Evolutionary conservation across 2,888 invertebrate genomes (phyloP).

Genomic region (Seira musarum): DNA sequence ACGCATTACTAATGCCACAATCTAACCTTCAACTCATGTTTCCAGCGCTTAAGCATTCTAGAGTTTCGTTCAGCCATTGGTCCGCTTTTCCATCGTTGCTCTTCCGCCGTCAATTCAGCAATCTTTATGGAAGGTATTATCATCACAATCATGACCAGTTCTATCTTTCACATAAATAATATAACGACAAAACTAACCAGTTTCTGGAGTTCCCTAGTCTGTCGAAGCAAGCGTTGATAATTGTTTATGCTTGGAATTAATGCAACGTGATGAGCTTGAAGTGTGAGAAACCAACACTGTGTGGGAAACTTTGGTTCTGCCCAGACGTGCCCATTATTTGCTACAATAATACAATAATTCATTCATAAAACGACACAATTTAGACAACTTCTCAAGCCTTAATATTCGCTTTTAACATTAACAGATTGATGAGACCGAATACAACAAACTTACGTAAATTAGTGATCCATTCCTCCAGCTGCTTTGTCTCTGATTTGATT

Average conservation of each 20-base stretch:
- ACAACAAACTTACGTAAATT: constrained; percentile 76
- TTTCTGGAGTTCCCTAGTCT: constrained; percentile 89
- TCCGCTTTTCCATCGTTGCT: constrained; percentile 86
- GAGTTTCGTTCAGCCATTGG: constrained; percentile 85
- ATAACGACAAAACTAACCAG: constrained; percentile 74
- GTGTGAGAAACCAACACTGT: constrained; percentile 96
- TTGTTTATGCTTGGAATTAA: constrained; percentile 91
- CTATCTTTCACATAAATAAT: neutral
- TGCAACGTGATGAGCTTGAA: constrained; percentile 94
- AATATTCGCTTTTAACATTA: too few relatives aligned
- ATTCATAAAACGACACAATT: constrained; percentile 15
- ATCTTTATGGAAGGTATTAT: too few relatives aligned
- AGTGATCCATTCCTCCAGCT: constrained; percentile 84
- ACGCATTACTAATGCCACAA: constrained; percentile 6
- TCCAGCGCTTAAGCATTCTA: constrained; percentile 89
- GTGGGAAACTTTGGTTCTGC: constrained; percentile 93
- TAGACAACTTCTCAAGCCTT: neutral
- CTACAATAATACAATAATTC: constrained; percentile 30
- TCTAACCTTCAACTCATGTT: constrained; percentile 82
- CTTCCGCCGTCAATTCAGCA: constrained; percentile 86
- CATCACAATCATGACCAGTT: neutral
- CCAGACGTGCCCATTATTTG: constrained; percentile 76
- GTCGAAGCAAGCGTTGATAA: constrained; percentile 82
- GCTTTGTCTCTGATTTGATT: constrained; percentile 86
- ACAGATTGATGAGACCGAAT: constrained; percentile 8